Conservation (phyloP, 2,113 vertebrate genomes). For the Vulpes vulpes region DNA sequence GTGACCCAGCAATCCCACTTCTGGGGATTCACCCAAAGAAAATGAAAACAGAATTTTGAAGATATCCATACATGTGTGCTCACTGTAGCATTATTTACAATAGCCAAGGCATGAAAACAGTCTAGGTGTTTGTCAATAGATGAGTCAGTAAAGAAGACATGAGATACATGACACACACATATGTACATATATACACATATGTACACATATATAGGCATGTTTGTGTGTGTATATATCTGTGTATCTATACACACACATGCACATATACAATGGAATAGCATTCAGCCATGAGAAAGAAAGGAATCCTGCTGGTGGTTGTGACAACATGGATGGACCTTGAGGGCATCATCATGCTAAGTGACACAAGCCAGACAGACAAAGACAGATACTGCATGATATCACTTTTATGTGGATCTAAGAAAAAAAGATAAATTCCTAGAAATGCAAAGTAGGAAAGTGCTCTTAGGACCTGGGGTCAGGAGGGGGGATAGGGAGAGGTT, state of each 20-base stretch:
- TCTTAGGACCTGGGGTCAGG: not conserved
- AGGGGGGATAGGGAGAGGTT: not conserved
- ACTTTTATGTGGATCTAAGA: not conserved
- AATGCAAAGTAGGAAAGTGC: not conserved
- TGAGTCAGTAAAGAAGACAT: not conserved
- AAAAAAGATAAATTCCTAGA: not conserved
- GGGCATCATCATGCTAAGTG: not conserved
- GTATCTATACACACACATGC: not conserved
- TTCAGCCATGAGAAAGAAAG: not conserved
- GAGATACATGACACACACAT: not conserved
- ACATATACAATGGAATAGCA: not conserved
- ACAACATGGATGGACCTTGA: not conserved
- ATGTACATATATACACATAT: rapidly evolving
- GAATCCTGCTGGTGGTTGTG: not conserved
- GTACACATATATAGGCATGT: not conserved
- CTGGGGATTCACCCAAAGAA: not conserved
- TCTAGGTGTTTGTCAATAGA: not conserved
- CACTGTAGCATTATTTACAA: not conserved
- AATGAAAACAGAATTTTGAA: not conserved
- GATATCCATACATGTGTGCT: not conserved
- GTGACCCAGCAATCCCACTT: not conserved
- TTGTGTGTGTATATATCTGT: not conserved
- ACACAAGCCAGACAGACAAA: slow-evolving; percentile 27
- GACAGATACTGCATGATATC: not conserved
- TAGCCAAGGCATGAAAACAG: not conserved